A percentile compares a stretch with the other conserved stretches of the same genome.
These are phyloP conservation scores for Antheraea pernyi DNA, from an alignment of 1,140 invertebrate genomes.

Conservation along the genomic window DNA sequence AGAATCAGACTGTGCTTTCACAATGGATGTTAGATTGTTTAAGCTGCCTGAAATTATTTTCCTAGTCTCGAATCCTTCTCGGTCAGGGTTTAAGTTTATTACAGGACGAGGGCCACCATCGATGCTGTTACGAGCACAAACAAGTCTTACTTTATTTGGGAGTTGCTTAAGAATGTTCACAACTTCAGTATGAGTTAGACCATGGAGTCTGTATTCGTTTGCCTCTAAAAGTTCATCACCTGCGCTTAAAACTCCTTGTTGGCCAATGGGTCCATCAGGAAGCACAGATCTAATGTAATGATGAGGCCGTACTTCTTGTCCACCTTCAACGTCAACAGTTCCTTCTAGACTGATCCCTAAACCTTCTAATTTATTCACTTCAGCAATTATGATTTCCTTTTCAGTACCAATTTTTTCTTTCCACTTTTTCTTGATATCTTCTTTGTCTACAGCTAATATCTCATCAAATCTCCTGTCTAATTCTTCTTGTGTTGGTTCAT, in stretches of 20 bases:
- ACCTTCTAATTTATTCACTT: conserved; percentile 91
- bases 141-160: conserved; percentile 89
- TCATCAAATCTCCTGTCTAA: conserved; percentile 80
- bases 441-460: conserved; percentile 75
- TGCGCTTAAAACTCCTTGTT: conserved; percentile 87
- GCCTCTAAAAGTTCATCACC: conserved; percentile 96
- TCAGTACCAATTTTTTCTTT: conserved; percentile 84
- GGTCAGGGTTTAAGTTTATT: conserved; percentile 87
- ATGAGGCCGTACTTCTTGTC: conserved; percentile 90
- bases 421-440: conserved; percentile 85
- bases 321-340: conserved; percentile 93
- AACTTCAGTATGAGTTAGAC: conserved; percentile 93
- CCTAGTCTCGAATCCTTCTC: conserved; percentile 87
- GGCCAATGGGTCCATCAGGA: conserved; percentile 92
- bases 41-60: conserved; percentile 88
- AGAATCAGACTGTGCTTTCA: conserved; percentile 95
- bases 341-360: conserved; percentile 96
- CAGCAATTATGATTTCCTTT: conserved; percentile 88
- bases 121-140: conserved; percentile 84
- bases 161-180: conserved; percentile 94
- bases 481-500: conserved; percentile 79
- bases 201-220: conserved; percentile 92
- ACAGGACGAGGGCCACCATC: conserved; percentile 81
- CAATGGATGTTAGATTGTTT: conserved; percentile 85
- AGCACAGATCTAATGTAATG: conserved; percentile 93